Percentiles rank a stretch among this genome's conserved stretches.
phyloP scores from a whole-genome alignment of 1,140 invertebrate genomes.

The Cepaea nemoralis region DNA sequence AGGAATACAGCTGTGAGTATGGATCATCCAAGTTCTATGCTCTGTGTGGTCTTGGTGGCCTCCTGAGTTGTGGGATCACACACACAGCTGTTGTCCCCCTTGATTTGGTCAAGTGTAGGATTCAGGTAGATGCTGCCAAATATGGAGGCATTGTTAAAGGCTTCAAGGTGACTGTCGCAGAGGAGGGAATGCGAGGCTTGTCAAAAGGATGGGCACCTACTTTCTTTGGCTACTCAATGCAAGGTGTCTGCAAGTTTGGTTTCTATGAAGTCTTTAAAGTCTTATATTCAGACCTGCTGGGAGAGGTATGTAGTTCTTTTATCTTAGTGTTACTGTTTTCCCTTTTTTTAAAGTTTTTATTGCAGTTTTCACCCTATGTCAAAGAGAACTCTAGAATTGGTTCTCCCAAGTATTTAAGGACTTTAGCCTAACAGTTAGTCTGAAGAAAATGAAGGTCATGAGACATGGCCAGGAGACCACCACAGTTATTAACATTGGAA shows the following conservation, averaged over 20 bases:
- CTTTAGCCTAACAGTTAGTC: too few relatives aligned
- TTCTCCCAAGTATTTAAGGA: too few relatives aligned
- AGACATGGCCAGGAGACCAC: too few relatives aligned
- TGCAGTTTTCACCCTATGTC: too few relatives aligned
- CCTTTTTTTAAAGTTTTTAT: too few relatives aligned
- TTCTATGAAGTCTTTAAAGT: slow-evolving; percentile 92
- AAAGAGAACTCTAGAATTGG: too few relatives aligned
- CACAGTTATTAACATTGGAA: too few relatives aligned
- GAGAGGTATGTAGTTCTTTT: slow-evolving; percentile 81
- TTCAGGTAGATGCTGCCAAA: slow-evolving; percentile 81
- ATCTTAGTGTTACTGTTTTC: not conserved
- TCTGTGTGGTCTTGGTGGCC: slow-evolving; percentile 93
- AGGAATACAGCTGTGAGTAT: slow-evolving; percentile 87
- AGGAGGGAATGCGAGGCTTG: slow-evolving; percentile 90
- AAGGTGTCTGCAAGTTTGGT: slow-evolving; percentile 81
- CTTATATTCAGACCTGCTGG: slow-evolving; percentile 85
- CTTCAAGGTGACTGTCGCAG: slow-evolving; percentile 73
- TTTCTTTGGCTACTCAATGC: slow-evolving; percentile 95
- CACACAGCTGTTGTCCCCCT: slow-evolving; percentile 89
- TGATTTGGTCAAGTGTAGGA: slow-evolving; percentile 97
- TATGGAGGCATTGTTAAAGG: slow-evolving; percentile 69
- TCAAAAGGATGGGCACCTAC: slow-evolving; percentile 99
- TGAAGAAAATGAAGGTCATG: too few relatives aligned
- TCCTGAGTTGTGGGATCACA: slow-evolving; percentile 94
- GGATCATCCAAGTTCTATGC: slow-evolving; percentile 92